Percentiles rank a stretch among this genome's conserved stretches.
These are phyloP conservation scores for Pseudochirops cupreus DNA, from an alignment of 2,797 vertebrate genomes.

Conservation along the genomic window DNA sequence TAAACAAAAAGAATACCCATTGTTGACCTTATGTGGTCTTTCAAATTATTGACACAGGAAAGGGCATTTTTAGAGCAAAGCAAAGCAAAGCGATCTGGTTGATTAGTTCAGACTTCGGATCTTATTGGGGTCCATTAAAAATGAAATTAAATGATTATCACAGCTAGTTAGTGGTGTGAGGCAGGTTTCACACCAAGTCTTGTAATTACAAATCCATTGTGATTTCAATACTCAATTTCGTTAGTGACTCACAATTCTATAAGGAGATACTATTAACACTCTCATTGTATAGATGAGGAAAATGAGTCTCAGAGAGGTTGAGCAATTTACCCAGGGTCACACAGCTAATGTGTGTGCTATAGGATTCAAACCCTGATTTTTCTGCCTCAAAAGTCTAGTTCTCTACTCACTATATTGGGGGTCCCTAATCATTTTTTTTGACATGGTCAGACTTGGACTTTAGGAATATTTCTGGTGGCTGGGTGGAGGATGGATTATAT, in stretches of 20 bases:
- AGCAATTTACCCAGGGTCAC: slow-evolving; percentile 7
- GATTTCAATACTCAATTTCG: background rate
- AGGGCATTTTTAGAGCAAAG: too few relatives aligned
- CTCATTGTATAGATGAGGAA: slow-evolving; percentile 51
- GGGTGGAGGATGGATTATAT: background rate
- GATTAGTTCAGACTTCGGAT: too few relatives aligned
- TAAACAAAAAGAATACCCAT: too few relatives aligned
- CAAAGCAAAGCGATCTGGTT: too few relatives aligned
- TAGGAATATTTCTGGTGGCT: background rate
- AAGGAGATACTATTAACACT: slow-evolving; percentile 10
- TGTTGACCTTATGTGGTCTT: too few relatives aligned
- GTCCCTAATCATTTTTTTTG: background rate
- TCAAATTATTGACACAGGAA: too few relatives aligned
- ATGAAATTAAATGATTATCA: too few relatives aligned
- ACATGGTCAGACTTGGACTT: background rate
- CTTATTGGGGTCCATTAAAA: too few relatives aligned
- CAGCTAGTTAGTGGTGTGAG: background rate
- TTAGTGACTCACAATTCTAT: background rate
- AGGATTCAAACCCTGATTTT: slow-evolving; percentile 13
- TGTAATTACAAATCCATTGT: background rate
- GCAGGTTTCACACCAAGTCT: too few relatives aligned
- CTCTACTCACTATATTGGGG: background rate
- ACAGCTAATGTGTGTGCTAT: background rate
- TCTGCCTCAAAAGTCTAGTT: background rate
- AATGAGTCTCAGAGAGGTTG: slow-evolving; percentile 36